Conservation (phyloP, 2,888 invertebrate species). For the Neoaliturus tenellus region DNA sequence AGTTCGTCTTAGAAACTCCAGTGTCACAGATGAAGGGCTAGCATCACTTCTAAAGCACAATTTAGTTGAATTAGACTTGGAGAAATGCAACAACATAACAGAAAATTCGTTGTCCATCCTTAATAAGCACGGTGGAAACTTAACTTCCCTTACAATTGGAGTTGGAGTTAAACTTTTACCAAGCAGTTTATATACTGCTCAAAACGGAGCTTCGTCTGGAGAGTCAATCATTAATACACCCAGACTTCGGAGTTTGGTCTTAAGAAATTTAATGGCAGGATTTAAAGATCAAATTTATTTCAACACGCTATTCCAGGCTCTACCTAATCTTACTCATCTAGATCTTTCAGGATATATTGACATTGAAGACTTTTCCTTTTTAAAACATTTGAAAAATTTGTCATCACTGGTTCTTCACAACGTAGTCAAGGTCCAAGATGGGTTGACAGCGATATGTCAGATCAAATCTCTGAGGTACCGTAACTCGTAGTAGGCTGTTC, state of each 20-base stretch:
- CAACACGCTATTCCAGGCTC: conserved; percentile 76
- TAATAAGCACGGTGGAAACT: conserved; percentile 81
- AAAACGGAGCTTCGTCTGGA: conserved; percentile 52
- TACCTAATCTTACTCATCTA: conserved; percentile 80
- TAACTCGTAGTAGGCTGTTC: no score
- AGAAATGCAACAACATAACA: conserved; percentile 83
- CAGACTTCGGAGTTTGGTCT: conserved; percentile 76
- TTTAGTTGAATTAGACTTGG: conserved; percentile 83
- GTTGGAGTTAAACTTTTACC: conserved; percentile 80
- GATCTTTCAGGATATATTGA: conserved; percentile 83
- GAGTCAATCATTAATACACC: conserved; percentile 74
- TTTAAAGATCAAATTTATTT: conserved; percentile 72
- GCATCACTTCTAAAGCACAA: conserved; percentile 83
- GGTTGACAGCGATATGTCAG: conserved; percentile 72
- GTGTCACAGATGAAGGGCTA: conserved; percentile 83
- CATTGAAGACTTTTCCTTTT: conserved; percentile 80
- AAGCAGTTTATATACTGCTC: conserved; percentile 60
- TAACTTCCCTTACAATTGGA: conserved; percentile 83
- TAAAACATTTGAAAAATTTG: conserved; percentile 81
- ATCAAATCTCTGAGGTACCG: conserved; percentile 75
- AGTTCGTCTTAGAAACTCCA: conserved; percentile 82
- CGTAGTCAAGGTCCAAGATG: conserved; percentile 80
- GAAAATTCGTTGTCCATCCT: conserved; percentile 80
- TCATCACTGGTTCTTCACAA: conserved; percentile 88
- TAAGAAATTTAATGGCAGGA: conserved; percentile 74